Evolutionary conservation across 1,140 invertebrate species (phyloP).

Genomic region (Bradynema listronoti): DNA sequence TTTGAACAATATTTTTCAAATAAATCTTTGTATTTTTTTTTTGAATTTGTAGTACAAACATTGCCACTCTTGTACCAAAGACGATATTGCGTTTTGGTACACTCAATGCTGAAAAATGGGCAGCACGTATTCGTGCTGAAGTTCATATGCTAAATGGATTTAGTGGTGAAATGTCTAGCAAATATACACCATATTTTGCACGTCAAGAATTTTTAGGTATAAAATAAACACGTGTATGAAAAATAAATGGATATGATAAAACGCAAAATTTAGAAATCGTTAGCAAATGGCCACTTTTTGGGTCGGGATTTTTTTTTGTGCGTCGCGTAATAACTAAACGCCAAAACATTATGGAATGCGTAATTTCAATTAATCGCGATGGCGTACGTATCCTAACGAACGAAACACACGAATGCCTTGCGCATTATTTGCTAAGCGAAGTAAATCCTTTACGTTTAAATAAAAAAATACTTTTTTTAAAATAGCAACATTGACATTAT

Average conservation of each 20-base stretch:
- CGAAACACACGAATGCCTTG: constrained; percentile 10
- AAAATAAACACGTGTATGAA: constrained; percentile 16
- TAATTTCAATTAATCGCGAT: constrained; percentile 29
- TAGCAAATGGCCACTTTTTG: constrained; percentile 87
- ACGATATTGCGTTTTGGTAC: constrained; percentile 22
- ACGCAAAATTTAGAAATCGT: constrained; percentile 67
- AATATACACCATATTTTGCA: constrained; percentile 13
- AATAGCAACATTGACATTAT: constrained; percentile 63
- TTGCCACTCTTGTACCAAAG: constrained; percentile 45
- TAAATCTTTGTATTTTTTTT: background rate
- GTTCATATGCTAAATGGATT: constrained; percentile 7
- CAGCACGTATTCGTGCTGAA: constrained; percentile 20
- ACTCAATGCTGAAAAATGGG: constrained; percentile 26
- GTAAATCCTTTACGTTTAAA: constrained; percentile 65
- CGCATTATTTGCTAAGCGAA: constrained; percentile 11
- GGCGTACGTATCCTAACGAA: constrained; percentile 17
- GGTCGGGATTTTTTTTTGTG: constrained; percentile 84
- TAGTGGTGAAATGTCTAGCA: constrained; percentile 14
- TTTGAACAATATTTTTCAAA: background rate
- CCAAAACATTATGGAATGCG: constrained; percentile 16
- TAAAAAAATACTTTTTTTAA: constrained; percentile 58
- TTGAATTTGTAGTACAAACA: constrained; percentile 21
- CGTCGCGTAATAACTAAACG: constrained; percentile 17
- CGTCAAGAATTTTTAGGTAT: constrained; percentile 41
- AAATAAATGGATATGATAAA: too few relatives aligned